Conservation (phyloP, 1,140 invertebrate genomes). For the Zaprionus taronus region DNA sequence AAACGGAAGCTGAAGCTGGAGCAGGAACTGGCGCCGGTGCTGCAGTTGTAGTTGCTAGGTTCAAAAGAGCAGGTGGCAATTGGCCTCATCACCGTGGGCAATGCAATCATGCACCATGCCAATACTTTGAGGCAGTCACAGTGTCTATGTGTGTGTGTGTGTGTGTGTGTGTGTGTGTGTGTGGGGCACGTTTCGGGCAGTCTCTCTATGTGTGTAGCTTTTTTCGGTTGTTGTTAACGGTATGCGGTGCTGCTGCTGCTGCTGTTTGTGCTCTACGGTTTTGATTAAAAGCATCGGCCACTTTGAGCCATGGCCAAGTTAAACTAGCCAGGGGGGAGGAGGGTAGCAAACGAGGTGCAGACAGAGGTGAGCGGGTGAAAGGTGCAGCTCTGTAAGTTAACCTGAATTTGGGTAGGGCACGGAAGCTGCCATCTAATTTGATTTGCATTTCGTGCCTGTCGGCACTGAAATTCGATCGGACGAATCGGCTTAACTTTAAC, state of each 20-base stretch:
- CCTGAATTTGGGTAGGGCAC: background rate
- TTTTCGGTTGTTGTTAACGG: conserved; percentile 10
- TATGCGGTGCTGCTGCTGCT: background rate
- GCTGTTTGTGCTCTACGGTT: conserved; percentile 24
- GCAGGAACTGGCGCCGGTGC: background rate
- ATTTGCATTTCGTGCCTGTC: conserved; percentile 57
- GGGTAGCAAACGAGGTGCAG: background rate
- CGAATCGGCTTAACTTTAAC: conserved; percentile 34
- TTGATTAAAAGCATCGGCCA: conserved; percentile 69
- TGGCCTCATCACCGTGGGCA: conserved; percentile 44
- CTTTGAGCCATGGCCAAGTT: conserved; percentile 42
- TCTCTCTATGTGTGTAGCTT: background rate
- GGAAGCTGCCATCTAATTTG: conserved; percentile 55
- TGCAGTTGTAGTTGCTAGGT: background rate
- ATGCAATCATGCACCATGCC: conserved; percentile 56
- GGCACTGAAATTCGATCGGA: conserved; percentile 54
- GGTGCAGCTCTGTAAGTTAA: too few relatives aligned
- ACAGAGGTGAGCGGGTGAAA: background rate
- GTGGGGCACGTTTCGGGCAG: background rate
- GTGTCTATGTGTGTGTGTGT: background rate
- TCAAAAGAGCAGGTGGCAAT: conserved; percentile 44
- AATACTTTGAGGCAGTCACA: conserved; percentile 38
- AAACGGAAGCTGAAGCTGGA: background rate
- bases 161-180: background rate
- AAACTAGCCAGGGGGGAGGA: background rate